phyloP scores from a whole-genome alignment of 2,888 invertebrate species.

The Drosophila hamatofila region DNA sequence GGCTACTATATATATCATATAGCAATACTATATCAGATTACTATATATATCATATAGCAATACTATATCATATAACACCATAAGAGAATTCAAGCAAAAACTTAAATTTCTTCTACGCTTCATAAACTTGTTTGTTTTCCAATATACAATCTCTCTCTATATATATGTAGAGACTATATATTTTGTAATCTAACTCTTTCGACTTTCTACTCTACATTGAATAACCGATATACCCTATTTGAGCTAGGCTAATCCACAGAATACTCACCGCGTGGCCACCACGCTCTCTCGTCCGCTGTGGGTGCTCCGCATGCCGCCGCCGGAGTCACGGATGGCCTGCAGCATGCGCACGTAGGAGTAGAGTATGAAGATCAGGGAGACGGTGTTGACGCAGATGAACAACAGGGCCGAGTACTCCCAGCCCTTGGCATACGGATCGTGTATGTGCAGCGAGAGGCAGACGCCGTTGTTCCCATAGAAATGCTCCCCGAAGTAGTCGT shows the following conservation, averaged over 20 bases:
- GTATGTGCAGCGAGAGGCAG: constrained; percentile 87
- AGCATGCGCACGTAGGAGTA: constrained; percentile 87
- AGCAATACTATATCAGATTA: no score
- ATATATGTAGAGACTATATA: no score
- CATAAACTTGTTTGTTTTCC: no score
- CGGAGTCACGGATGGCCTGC: constrained; percentile 87
- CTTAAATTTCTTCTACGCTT: no score
- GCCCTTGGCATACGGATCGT: constrained; percentile 88
- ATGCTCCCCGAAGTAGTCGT: constrained; percentile 86
- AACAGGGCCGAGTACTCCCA: constrained; percentile 88
- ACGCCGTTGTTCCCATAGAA: constrained; percentile 88
- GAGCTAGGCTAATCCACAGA: not conserved
- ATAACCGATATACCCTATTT: not conserved
- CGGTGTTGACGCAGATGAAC: constrained; percentile 87
- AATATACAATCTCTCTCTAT: no score
- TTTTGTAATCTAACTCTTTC: no score
- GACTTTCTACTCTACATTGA: not conserved
- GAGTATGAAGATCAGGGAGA: constrained; percentile 87
- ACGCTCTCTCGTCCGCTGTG: constrained; percentile 87
- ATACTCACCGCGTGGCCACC: constrained; percentile 86
- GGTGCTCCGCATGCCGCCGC: constrained; percentile 87
- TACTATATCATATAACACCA: no score
- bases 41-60: no score
- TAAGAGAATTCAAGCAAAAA: no score
- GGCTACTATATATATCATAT: no score